Base-by-base conservation (phyloP, 2,797 vertebrate genomes). In the Hippoglossus hippoglossus region DNA sequence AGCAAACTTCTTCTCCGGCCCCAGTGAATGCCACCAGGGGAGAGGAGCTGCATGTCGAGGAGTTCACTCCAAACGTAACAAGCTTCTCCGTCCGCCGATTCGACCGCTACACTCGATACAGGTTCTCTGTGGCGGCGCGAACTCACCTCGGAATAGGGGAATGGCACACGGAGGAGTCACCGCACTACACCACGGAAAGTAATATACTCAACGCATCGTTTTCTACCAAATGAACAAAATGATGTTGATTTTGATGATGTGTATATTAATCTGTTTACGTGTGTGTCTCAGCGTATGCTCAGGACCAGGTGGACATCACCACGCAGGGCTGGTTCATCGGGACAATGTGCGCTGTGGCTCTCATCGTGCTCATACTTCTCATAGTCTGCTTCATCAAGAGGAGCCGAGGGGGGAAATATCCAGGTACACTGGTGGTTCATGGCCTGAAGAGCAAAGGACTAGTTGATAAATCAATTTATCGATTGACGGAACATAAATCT, bases 301-400 rank as follows among this genome's bases (percentile, higher is more conserved):
- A 96, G 86, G 97, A 97, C 73, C 98, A 98, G 65, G 96, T 97
- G 53, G 97, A 99, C 94, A 96, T 98, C 53, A 93, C 96, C 65
- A 99, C 97, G 3, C 96, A 99, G 89, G 98, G 98, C 75, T 99
- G 98, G 98, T 98, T 99, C 93, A 99, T 99, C 1, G 98, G 98
- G 59, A 94, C 99, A 55, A 99, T 99, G 98, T 99, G 98, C 5
- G 98, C 98, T n/a, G 94, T 99, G n/a, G 97, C 96, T 56, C 95
- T 99, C 36, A 94, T 99, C 11, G 97, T 99, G 63, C 95, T 99
- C 76, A 98, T 98, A 85, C 94, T 99, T 12, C 93, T 99, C 57
- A 95, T 98, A 0, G 98, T 99, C 60, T 99, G 98, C 82, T 99
- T 99, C 91, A 98, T 99, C 87, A 99, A 99, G 94, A 96, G 97